Conservation (phyloP, 2,888 invertebrate genomes). For the Troides helena region DNA sequence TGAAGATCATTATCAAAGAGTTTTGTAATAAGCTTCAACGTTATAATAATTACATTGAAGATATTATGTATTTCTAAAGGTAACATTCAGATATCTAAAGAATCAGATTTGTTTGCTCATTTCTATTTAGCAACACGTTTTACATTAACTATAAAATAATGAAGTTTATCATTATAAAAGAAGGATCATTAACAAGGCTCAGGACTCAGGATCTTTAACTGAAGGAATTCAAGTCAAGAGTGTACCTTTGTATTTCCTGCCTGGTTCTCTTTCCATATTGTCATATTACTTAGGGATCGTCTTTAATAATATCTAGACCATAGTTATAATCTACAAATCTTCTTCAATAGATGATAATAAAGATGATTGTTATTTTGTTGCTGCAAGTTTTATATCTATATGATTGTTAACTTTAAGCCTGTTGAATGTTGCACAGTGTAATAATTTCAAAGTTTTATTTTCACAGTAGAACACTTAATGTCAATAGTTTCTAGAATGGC, state of each 20-base stretch:
- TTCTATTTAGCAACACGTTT: too few species aligned
- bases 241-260: not conserved
- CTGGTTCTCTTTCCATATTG: too few species aligned
- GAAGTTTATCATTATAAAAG: not conserved
- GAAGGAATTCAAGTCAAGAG: not conserved
- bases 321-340: not conserved
- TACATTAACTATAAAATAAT: too few species aligned
- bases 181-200: too few species aligned
- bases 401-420: not conserved
- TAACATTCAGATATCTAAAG: too few species aligned
- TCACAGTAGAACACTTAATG: constrained; percentile 49
- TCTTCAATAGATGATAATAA: too few species aligned
- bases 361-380: too few species aligned
- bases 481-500: constrained; percentile 39
- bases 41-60: too few species aligned
- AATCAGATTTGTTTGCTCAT: too few species aligned
- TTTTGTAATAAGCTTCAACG: too few species aligned
- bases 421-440: not conserved
- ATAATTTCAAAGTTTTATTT: not conserved
- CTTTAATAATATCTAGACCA: not conserved
- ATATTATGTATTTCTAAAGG: too few species aligned
- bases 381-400: not conserved
- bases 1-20: too few species aligned
- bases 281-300: not conserved
- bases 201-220: not conserved